Evolutionary conservation across 2,888 invertebrate genomes (phyloP), one percentile per base, ranked within the genome.

Genomic region (Drosophila limbata): DNA sequence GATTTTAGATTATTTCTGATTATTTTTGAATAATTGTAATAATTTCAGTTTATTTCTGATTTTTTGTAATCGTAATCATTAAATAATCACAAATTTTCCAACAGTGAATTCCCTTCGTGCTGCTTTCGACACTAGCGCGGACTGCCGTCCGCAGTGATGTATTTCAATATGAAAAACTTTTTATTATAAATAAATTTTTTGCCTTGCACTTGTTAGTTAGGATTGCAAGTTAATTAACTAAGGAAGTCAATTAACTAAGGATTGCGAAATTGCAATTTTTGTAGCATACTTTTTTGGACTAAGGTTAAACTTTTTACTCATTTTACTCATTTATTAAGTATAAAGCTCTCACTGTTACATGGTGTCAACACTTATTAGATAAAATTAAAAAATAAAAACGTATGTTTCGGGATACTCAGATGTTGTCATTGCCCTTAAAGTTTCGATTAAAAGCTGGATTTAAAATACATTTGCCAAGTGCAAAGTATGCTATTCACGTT

Each of bases 401-500:
- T n/a, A 19, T 13, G 1, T n/a, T 11, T 19, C n/a, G n/a, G 13
- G 11, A 42, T 19, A 1, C 19, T 2, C 1, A 19, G 11, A 11
- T 42, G 19, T 19, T 42, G 42, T 11, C 13, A 42, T 13, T 42
- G 5, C 42, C 19, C 19, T 42, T 19, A 42, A 42, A 11, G 19
- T 1, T 21, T 11, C 11, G 8, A 13, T 15, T n/a, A n/a, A 5
- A 53, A 40, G 15, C 11, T 40, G 19, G 11, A 39, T 25, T 25
- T 42, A 9, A 44, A 44, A 11, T 33, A 11, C 11, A 11, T 17
- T 10, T 15, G 15, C 11, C 44, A 31, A 42, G 9, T 37, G 51
- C 21, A 73, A 65, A 42, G 66, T 64, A 57, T 65, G 73, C 63
- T 50, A 70, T 21, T 19, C 40, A 33, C 21, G 51, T 53, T 63